Percentiles rank a stretch among this genome's conserved stretches.
Conservation (phyloP, 2,888 invertebrate species). For the Axea sp. region DNA sequence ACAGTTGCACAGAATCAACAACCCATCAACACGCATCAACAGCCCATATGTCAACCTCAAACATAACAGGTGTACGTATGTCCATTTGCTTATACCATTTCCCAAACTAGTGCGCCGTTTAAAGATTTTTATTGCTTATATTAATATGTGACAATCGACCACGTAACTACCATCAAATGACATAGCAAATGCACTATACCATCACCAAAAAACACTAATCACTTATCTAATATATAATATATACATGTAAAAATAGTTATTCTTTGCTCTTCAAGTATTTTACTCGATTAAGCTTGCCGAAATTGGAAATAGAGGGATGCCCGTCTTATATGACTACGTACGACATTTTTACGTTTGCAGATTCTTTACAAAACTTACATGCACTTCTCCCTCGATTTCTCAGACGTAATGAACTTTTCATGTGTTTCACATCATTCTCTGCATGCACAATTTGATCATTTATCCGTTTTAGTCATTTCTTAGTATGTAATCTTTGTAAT, state of each 20-base stretch:
- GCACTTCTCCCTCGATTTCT: slow-evolving; percentile 78
- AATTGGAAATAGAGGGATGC: slow-evolving; percentile 78
- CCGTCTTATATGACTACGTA: slow-evolving; percentile 76
- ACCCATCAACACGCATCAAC: slow-evolving; percentile 69
- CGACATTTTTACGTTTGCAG: slow-evolving; percentile 70
- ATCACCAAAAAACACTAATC: slow-evolving; percentile 78
- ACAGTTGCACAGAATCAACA: slow-evolving; percentile 67
- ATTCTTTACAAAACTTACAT: slow-evolving; percentile 78
- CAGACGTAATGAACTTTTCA: slow-evolving; percentile 70
- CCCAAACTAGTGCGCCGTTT: slow-evolving; percentile 64
- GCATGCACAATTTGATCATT: neutral
- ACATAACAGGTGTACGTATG: slow-evolving; percentile 71
- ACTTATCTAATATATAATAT: slow-evolving; percentile 69
- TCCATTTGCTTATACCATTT: slow-evolving; percentile 76
- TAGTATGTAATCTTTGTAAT: too few species aligned
- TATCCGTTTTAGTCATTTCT: neutral
- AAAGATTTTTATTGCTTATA: slow-evolving; percentile 37
- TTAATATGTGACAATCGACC: slow-evolving; percentile 23
- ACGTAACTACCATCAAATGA: slow-evolving; percentile 72
- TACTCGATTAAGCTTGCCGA: slow-evolving; percentile 77
- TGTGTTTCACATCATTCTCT: slow-evolving; percentile 7
- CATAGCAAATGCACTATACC: slow-evolving; percentile 79
- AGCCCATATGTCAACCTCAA: slow-evolving; percentile 71
- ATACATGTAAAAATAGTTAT: slow-evolving; percentile 68
- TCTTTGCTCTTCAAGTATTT: slow-evolving; percentile 68